Evolutionary conservation across 2,888 invertebrate genomes (phyloP), one percentile per base, ranked within the genome.

Genomic region (Argynnis bischoffii): DNA sequence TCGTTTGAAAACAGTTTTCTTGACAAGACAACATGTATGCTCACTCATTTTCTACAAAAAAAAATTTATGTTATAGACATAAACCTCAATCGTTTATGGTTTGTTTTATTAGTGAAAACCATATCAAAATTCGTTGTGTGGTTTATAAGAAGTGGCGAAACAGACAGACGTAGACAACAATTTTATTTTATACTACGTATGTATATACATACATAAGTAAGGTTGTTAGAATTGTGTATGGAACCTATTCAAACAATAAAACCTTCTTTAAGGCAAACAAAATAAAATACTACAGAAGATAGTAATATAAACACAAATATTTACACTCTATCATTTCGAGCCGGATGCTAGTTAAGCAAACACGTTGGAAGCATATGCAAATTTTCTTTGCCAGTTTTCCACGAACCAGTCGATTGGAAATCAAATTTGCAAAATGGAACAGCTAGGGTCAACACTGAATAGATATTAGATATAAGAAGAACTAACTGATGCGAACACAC

Each of bases 321-420:
- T 64, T 59, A 60, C 53, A 60, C 59, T 66, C 66, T 66, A 66
- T 63, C 64, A 68, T 64, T 59, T 67, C 47, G 55, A 59, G 21
- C 59, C 59, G 56, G 64, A 57, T 68, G 61, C 63, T 66, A 60
- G 63, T 68, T 63, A 69, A 66, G 66, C 55, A 71, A 69, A 69
- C 66, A 71, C 56, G 53, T 60, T 51, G 64, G 54, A 63, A 69
- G 64, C 66, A 64, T 69, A 71, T 71, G 71, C 63, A 71, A 71
- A 71, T 71, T 66, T 69, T 71, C 71, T 69, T 67, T 63, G 64
- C 66, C 61, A 71, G 69, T 64, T 71, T 69, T 69, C 66, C 66
- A 55, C 61, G 68, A 66, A 53, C 69, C 69, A 69, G 61, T 69
- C 66, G 55, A 64, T 71, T 57, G 69, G 64, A 65, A 69, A 71